These are phyloP conservation scores for Scortum barcoo DNA, from an alignment of 2,113 vertebrate species.

Conservation along the genomic window DNA sequence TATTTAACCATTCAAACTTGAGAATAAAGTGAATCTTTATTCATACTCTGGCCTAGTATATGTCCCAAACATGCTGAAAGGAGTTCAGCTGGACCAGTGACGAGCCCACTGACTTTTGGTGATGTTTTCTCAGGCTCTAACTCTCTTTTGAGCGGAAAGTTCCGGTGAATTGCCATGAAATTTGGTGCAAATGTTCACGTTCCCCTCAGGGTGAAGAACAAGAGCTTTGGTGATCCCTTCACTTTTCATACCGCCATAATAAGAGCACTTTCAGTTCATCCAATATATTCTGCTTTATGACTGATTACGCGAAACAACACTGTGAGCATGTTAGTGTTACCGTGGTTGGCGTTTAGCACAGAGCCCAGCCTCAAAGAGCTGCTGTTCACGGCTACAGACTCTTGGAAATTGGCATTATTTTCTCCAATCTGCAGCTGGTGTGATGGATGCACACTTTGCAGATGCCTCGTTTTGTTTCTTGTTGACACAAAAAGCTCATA, in stretches of 20 bases:
- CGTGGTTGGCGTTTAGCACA: too few species aligned
- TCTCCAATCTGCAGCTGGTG: too few species aligned
- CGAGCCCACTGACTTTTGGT: not conserved
- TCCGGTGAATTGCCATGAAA: not conserved
- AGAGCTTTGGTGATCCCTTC: not conserved
- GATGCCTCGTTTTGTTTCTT: not conserved
- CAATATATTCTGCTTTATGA: not conserved
- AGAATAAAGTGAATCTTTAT: conserved; percentile 10
- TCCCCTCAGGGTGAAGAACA: not conserved
- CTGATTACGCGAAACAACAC: too few species aligned
- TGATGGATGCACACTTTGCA: not conserved
- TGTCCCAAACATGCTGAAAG: conserved; percentile 12
- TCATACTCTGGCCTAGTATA: not conserved
- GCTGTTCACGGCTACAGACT: too few species aligned
- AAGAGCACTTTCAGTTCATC: not conserved
- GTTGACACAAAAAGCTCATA: not conserved
- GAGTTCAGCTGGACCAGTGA: conserved; percentile 1
- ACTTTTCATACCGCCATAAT: not conserved
- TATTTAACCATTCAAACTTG: not conserved
- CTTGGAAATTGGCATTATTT: too few species aligned
- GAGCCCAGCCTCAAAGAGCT: too few species aligned
- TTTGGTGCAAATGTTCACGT: not conserved
- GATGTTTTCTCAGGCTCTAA: too few species aligned
- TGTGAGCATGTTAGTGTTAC: too few species aligned
- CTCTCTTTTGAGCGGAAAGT: too few species aligned